phyloP scores from a whole-genome alignment of 1,140 invertebrate genomes.

The Pemphigus obesinymphae region DNA sequence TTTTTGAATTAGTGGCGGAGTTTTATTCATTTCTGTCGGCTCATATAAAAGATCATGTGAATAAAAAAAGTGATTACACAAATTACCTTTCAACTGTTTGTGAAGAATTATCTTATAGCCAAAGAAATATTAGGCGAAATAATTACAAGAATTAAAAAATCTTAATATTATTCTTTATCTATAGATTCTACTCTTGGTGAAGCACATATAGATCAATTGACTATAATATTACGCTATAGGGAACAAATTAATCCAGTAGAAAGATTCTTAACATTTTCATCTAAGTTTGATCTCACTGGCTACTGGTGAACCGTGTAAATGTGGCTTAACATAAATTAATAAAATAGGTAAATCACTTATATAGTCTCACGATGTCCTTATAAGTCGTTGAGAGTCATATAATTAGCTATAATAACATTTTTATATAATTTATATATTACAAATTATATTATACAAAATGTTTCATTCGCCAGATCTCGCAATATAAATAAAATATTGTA shows the following conservation, averaged over 20 bases:
- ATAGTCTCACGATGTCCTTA: too few species aligned
- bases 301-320: too few species aligned
- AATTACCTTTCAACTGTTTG: slow-evolving; percentile 45
- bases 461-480: too few species aligned
- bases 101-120: slow-evolving; percentile 45
- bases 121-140: slow-evolving; percentile 5
- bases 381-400: too few species aligned
- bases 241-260: not conserved
- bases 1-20: slow-evolving; percentile 47
- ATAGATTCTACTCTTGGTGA: slow-evolving; percentile 4
- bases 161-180: not conserved
- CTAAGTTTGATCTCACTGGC: not conserved
- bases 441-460: too few species aligned
- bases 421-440: too few species aligned
- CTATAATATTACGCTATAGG: slow-evolving; percentile 1
- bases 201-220: slow-evolving; percentile 24
- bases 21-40: slow-evolving; percentile 50
- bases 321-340: too few species aligned
- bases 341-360: too few species aligned
- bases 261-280: slow-evolving; percentile 11
- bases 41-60: slow-evolving; percentile 48
- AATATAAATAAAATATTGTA: too few species aligned
- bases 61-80: slow-evolving; percentile 45
- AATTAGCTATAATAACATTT: too few species aligned
- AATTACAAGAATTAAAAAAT: not conserved